Evolutionary conservation across 2,888 invertebrate genomes (phyloP), one percentile per base, ranked within the genome.

Genomic region (Chorisops tibialis): DNA sequence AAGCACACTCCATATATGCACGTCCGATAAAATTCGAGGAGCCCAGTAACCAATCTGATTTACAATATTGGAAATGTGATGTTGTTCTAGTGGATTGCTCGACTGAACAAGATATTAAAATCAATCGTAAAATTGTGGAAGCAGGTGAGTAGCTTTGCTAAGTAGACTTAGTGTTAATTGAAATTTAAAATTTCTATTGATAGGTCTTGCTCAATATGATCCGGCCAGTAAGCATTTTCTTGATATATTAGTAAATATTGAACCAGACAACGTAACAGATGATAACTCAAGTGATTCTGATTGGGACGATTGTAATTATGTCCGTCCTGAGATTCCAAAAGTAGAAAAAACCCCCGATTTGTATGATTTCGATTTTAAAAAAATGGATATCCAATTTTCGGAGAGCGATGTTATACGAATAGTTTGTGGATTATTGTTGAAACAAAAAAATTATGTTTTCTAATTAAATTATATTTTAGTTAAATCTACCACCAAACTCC

Each of bases 181-280:
- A n/a, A n/a, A n/a, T n/a, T n/a, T n/a, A n/a, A n/a, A n/a, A n/a
- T n/a, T n/a, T n/a, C n/a, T n/a, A n/a, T n/a, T n/a, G n/a, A 12
- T n/a, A 66, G 66, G 66, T 4, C 58, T 59, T n/a, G 64, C 56
- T 12, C n/a, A 39, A 3, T 64, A 64, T 39, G 60, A 64, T 60
- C 19, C 50, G 1, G 62, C 64, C 11, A 63, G 59, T 2, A 39
- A 52, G 18, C 60, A 64, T 62, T 63, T 45, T 51, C 18, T 66
- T 14, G 59, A 64, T 22, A 18, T 59, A 9, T 16, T 38, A 9
- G 14, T 41, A 35, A 62, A 24, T 16, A 1, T 16, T 12, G 5
- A 12, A 6, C 12, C 52, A 19, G 3, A 5, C 9, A 22, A 37
- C 52, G 37, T 21, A 1, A 45, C 39, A 1, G 45, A 47, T 9